Conservation (phyloP, 1,140 invertebrate genomes). For the Chlorops oryzae region DNA sequence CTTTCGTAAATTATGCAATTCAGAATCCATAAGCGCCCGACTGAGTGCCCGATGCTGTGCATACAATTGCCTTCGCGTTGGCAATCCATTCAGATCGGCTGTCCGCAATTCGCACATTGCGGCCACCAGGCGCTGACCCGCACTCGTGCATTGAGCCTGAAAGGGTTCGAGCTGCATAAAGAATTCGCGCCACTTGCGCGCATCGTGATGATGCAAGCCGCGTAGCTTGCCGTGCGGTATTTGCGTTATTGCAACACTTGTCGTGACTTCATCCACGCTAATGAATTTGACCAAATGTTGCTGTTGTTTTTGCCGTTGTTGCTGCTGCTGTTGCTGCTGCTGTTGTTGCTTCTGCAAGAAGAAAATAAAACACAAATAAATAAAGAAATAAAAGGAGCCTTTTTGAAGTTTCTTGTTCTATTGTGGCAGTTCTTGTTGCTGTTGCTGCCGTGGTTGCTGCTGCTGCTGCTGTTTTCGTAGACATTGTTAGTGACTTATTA, state of each 20-base stretch:
- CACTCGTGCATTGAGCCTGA: conserved; percentile 48
- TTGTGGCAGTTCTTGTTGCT: conserved; percentile 16
- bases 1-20: conserved; percentile 50
- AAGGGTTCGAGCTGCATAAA: conserved; percentile 56
- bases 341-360: conserved; percentile 2
- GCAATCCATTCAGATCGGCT: conserved; percentile 47
- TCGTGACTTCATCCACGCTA: conserved; percentile 48
- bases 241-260: conserved; percentile 44
- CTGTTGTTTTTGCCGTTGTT: conserved; percentile 7
- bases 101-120: conserved; percentile 52
- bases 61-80: conserved; percentile 52
- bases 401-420: background rate
- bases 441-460: conserved; percentile 19
- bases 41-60: conserved; percentile 50
- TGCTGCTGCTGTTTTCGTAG: conserved; percentile 6
- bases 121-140: conserved; percentile 50
- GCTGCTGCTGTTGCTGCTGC: conserved; percentile 5
- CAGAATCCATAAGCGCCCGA: conserved; percentile 51
- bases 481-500: too few relatives aligned
- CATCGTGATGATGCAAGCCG: conserved; percentile 53
- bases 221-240: conserved; percentile 49
- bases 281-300: conserved; percentile 45
- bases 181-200: conserved; percentile 58
- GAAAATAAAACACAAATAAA: conserved; percentile 4
- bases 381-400: conserved; percentile 6